Evolutionary conservation across 1,140 invertebrate genomes (phyloP), one percentile per base, ranked within the genome.

Genomic region (Zaprionus taronus): DNA sequence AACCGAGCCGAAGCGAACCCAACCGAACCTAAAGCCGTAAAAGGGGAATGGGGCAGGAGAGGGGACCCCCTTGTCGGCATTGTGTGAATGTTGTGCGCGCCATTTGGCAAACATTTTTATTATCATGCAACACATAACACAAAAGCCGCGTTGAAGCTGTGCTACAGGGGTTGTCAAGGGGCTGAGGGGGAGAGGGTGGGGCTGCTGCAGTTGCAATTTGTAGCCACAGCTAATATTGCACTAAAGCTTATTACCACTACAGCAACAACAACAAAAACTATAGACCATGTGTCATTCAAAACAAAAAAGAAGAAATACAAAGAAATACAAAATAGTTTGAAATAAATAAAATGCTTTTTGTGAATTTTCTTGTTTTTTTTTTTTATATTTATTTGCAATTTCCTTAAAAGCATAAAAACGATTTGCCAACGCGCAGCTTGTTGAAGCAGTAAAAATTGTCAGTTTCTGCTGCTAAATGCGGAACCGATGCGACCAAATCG

Each of bases 41-140:
- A 15, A 44, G 41, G 41, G 41, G 41, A n/a, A 41, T 38, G 36
- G 14, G 34, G 4, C 1, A 4, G 34, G 4, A 14, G 17, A 4
- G 44, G 17, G 9, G 7, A 7, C 47, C 47, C 20, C 17, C 20
- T 22, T 7, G 73, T 44, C 55, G 41, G 68, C 44, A 51, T 72
- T 67, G 69, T 72, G 53, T 73, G 60, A 72, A 73, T 57, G 70
- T 62, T 76, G 64, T 67, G 62, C 70, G 74, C 75, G 64, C 75
- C 75, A 77, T 77, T 77, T 77, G 75, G 75, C 75, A 77, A 77
- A 72, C 69, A 77, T 72, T 77, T 77, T 72, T 76, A 76, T 76
- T 76, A 76, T 76, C 68, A 71, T 63, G 72, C 67, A 75, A 70
- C 67, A 74, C 66, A 70, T 71, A 63, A 14, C 38, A 76, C 68